phyloP scores from a whole-genome alignment of 2,888 invertebrate species.

The Pterobdella sp. region DNA sequence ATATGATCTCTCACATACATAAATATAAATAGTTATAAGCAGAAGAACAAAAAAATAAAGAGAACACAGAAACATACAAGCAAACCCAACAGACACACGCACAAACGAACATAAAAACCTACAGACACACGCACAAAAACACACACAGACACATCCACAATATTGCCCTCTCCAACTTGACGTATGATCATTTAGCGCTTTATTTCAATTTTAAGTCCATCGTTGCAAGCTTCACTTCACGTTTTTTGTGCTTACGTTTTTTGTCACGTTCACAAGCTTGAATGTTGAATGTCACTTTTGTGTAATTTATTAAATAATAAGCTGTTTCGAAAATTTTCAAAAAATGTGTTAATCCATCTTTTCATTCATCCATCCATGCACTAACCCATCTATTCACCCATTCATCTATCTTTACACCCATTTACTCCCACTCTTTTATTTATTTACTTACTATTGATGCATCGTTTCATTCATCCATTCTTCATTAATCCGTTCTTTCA shows the following conservation, averaged over 20 bases:
- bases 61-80: neutral
- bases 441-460: neutral
- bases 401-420: neutral
- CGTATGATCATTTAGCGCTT: no score
- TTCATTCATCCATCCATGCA: neutral
- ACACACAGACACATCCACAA: conserved; percentile 2
- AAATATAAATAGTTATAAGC: no score
- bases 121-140: neutral
- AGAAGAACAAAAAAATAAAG: no score
- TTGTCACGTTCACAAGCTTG: no score
- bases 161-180: no score
- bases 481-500: neutral
- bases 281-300: no score
- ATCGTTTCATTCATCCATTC: conserved; percentile 1
- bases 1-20: no score
- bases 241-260: no score
- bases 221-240: no score
- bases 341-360: neutral
- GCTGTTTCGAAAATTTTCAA: no score
- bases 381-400: neutral
- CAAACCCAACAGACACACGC: neutral
- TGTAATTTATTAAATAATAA: no score
- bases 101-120: neutral
- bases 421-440: neutral
- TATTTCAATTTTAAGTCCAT: no score